These are phyloP conservation scores for Hoplodrina blanda DNA, from an alignment of 2,888 invertebrate genomes.

Conservation along the genomic window DNA sequence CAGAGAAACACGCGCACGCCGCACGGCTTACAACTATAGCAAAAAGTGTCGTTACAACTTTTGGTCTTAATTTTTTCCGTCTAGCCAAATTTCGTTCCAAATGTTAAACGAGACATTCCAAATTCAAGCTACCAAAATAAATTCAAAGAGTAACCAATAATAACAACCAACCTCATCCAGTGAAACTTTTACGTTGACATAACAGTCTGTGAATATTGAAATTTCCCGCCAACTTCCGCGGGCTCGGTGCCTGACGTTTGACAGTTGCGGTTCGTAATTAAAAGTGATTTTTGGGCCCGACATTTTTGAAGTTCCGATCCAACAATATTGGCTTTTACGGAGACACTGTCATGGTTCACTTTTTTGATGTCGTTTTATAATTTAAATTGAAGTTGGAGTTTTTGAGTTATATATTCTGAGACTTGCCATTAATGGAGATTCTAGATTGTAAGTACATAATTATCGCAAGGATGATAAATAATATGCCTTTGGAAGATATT, in stretches of 20 bases:
- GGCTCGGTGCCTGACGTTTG: constrained; percentile 64
- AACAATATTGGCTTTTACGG: constrained; percentile 49
- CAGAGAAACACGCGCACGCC: no score
- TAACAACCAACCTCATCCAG: constrained; percentile 25
- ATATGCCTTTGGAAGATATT: no score
- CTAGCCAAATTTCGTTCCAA: no score
- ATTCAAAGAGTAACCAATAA: not conserved
- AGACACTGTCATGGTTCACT: constrained; percentile 15
- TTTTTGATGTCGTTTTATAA: constrained; percentile 22
- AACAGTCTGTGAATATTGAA: constrained; percentile 62
- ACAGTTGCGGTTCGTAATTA: constrained; percentile 72
- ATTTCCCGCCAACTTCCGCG: constrained; percentile 69
- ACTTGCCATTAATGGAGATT: no score
- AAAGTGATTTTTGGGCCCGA: constrained; percentile 68
- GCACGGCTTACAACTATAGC: no score
- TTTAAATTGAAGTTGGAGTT: constrained; percentile 22
- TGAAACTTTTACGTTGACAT: constrained; percentile 11
- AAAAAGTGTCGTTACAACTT: no score
- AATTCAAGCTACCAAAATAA: not conserved
- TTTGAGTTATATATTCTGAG: not conserved
- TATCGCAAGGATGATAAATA: no score
- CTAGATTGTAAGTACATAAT: no score
- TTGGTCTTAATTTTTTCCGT: no score
- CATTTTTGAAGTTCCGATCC: constrained; percentile 52
- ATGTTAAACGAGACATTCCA: not conserved